Percentiles rank a stretch among this genome's conserved stretches.
These are phyloP conservation scores for Poeciliopsis presidionis DNA, from an alignment of 2,797 vertebrate species.

Conservation along the genomic window DNA sequence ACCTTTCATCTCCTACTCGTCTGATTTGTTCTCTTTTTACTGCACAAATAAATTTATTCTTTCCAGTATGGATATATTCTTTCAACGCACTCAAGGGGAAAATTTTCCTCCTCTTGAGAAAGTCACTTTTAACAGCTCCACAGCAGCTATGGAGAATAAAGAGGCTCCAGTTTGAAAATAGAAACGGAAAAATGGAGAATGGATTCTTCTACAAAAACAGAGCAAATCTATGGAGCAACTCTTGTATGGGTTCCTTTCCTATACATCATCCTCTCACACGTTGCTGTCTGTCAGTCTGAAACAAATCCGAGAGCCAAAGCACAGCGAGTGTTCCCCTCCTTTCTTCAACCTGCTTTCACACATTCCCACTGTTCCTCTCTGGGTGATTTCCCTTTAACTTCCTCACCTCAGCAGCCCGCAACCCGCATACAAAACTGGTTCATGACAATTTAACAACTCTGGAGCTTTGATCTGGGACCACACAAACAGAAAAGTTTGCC, in stretches of 20 bases:
- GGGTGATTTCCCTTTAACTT: slow-evolving; percentile 45
- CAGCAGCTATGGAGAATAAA: background rate
- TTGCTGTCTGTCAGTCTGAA: slow-evolving; percentile 1
- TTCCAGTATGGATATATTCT: background rate
- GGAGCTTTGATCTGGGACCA: slow-evolving; percentile 47
- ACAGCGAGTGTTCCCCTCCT: slow-evolving; percentile 36
- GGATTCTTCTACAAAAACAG: background rate
- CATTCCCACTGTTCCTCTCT: slow-evolving; percentile 28
- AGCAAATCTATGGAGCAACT: background rate
- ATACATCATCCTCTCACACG: background rate
- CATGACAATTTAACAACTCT: slow-evolving; percentile 38
- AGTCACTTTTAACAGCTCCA: background rate
- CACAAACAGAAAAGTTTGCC: slow-evolving; percentile 1
- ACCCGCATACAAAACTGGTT: slow-evolving; percentile 44
- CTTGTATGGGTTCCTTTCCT: slow-evolving; percentile 1
- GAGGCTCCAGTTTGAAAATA: background rate
- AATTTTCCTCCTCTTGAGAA: background rate
- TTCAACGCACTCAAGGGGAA: too few species aligned
- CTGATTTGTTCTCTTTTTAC: background rate
- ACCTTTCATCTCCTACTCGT: background rate
- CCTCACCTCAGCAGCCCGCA: slow-evolving; percentile 34
- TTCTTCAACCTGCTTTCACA: slow-evolving; percentile 26
- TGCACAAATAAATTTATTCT: background rate
- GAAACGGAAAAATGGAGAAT: background rate
- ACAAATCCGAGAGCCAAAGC: slow-evolving; percentile 34